Base-by-base conservation (phyloP, 2,797 vertebrate species). In the Mormyrus proboscirostris region DNA sequence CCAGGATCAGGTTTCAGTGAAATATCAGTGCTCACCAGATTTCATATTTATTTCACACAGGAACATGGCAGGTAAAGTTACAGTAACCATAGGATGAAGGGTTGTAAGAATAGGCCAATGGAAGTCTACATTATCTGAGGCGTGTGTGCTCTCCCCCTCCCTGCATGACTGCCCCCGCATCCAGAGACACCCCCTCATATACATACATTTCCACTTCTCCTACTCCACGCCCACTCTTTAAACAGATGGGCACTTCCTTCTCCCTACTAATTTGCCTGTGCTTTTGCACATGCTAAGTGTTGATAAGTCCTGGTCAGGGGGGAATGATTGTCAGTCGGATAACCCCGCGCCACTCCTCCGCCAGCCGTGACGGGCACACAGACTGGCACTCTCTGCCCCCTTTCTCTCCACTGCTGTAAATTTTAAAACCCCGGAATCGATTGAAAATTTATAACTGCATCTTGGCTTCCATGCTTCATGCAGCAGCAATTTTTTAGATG, bases 401-500 rank as follows among this genome's bases (percentile, higher is more conserved):
- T 44, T 47, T 69, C 25, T 88, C 59, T 55, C 38, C 29, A 59
- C 85, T 87, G 53, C 51, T 86, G 51, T 57, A 51, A 86, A 41
- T 19, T 33, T 55, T 57, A 86, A 86, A 86, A 38, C 83, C n/a
- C 22, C 49, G 16, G n/a, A 85, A 47, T 53, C 47, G 25, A 85
- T 53, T 53, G 49, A 25, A 85, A 85, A 85, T 16, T 16, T 50
- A 50, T 51, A 50, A 44, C 86, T 59, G 16, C 29, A 44, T 59
- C 86, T 59, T 55, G 14, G 29, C 49, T 55, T 86, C 49, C 50
- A 87, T 44, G 41, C 86, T 59, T 87, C 51, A 41, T 12, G 16
- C 53, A 59, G 86, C 29, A 53, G 55, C 86, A 44, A 62, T 87
- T 87, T 16, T 87, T 87, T 87, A 62, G 55, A 87, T 87, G 55